Percentiles rank a stretch among this genome's conserved stretches.
phyloP scores from a whole-genome alignment of 92 coral and sea anemone genomes.

The Chrysogorgia sp. region DNA sequence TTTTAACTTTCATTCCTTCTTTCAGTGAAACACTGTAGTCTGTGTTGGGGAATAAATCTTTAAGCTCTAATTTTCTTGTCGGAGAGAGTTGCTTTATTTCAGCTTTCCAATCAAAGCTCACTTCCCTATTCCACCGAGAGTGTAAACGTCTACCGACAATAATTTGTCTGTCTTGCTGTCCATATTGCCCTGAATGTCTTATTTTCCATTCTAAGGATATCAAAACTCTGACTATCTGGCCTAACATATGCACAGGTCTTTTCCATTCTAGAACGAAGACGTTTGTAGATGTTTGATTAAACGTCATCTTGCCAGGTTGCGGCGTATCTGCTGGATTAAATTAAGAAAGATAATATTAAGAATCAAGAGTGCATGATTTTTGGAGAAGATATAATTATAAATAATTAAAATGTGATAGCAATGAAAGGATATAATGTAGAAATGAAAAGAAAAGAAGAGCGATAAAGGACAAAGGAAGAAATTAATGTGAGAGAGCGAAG shows the following conservation, averaged over 20 bases:
- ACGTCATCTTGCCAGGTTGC: slow-evolving; percentile 5
- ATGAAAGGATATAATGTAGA: too few species aligned
- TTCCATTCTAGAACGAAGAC: slow-evolving; percentile 20
- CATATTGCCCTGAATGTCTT: slow-evolving; percentile 19
- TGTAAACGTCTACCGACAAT: neutral
- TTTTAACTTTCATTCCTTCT: slow-evolving; percentile 63
- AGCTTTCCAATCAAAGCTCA: slow-evolving; percentile 34
- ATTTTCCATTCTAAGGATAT: slow-evolving; percentile 26
- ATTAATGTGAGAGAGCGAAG: too few species aligned
- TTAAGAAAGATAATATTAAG: neutral
- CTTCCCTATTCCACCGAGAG: slow-evolving; percentile 7
- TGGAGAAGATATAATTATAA: too few species aligned
- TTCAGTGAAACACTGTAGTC: slow-evolving; percentile 59
- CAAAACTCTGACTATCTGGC: slow-evolving; percentile 9
- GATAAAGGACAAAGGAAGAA: too few species aligned
- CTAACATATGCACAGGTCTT: slow-evolving; percentile 8
- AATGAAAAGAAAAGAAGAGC: too few species aligned
- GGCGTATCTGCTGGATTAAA: neutral
- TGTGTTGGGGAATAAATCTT: slow-evolving; percentile 69
- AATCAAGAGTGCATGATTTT: neutral
- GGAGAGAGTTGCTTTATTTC: slow-evolving; percentile 58
- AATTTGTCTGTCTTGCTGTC: slow-evolving; percentile 23
- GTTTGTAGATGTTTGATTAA: slow-evolving; percentile 11
- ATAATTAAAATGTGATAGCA: too few species aligned
- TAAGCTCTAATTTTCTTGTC: slow-evolving; percentile 62